Base-by-base conservation (phyloP, 2,797 vertebrate genomes). In the Hozukius guyotensis region DNA sequence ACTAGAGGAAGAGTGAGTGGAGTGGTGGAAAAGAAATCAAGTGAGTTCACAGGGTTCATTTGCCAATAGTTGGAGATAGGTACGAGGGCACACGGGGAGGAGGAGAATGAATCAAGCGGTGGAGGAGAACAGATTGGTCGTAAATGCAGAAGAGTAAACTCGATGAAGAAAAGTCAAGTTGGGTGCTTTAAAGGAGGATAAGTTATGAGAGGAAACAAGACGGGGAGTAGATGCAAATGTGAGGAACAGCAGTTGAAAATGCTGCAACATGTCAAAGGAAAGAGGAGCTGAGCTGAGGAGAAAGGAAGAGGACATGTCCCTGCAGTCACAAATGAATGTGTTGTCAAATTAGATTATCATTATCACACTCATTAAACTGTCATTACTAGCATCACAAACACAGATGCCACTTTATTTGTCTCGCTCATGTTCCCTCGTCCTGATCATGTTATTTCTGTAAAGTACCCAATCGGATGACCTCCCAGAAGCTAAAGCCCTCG, bases 361-460 rank as follows among this genome's bases (percentile, higher is more conserved):
- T 92, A 94, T 82, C 77, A 71, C 87, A 78, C 85, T 92, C 93
- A 94, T 94, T 94, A 94, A 94, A 93, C 68, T 87, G 82, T 89
- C 91, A 88, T 94, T 91, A 93, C 88, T 80, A 86, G 67, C 66
- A 78, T 88, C 80, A 61, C 80, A 88, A 90, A 90, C 87, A 88
- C 84, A 94, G 83, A 93, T 89, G 83, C 82, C 82, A 73, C 77
- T 89, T 85, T 81, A 87, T 90, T 88, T 84, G 71, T 84, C 77
- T 87, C 72, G 74, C 65, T 85, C 75, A 57, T 80, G 74, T 88
- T 80, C 59, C 27, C 74, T 81, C 88, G 42, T 78, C 67, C 38
- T 69, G 52, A 74, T 81, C 53, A 63, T 67, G 56, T 80, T 72
- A 66, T 78, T 87, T 73, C 68, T 78, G 64, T 38, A 36, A 74